These are phyloP conservation scores for Montipora sp. DNA, from an alignment of 64 coral and sea anemone species.

Conservation along the genomic window DNA sequence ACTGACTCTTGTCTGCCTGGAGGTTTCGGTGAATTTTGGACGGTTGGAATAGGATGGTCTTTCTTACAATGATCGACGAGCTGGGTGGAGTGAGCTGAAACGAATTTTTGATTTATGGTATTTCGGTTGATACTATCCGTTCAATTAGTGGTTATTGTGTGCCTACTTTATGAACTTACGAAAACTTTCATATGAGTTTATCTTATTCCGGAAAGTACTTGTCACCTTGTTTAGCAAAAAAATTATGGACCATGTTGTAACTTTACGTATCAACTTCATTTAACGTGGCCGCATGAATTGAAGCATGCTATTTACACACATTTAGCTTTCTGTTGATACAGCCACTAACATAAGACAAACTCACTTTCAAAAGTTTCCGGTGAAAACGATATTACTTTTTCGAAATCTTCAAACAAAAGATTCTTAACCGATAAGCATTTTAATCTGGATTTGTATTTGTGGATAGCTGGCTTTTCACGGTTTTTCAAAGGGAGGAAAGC, in stretches of 20 bases:
- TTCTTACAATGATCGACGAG: too few relatives aligned
- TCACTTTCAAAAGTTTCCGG: neutral
- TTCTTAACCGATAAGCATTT: neutral
- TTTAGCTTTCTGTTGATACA: constrained; percentile 7
- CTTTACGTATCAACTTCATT: neutral
- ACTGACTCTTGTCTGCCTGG: too few relatives aligned
- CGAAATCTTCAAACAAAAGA: neutral
- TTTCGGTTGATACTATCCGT: neutral
- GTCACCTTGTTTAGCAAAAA: constrained; percentile 5
- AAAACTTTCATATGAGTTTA: neutral
- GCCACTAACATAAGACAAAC: neutral
- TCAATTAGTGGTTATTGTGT: neutral
- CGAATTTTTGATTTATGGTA: too few relatives aligned
- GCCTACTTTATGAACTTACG: constrained; percentile 20
- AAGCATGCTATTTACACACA: neutral
- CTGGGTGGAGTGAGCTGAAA: too few relatives aligned
- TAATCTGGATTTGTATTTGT: neutral
- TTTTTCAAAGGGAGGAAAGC: too few relatives aligned
- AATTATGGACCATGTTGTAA: neutral
- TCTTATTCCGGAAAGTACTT: neutral
- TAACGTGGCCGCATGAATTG: neutral
- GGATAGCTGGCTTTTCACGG: too few relatives aligned
- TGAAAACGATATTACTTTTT: neutral
- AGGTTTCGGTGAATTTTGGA: too few relatives aligned
- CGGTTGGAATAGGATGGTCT: too few relatives aligned